Base-by-base conservation (phyloP, 2,113 vertebrate genomes). In the Pogona vitticeps region DNA sequence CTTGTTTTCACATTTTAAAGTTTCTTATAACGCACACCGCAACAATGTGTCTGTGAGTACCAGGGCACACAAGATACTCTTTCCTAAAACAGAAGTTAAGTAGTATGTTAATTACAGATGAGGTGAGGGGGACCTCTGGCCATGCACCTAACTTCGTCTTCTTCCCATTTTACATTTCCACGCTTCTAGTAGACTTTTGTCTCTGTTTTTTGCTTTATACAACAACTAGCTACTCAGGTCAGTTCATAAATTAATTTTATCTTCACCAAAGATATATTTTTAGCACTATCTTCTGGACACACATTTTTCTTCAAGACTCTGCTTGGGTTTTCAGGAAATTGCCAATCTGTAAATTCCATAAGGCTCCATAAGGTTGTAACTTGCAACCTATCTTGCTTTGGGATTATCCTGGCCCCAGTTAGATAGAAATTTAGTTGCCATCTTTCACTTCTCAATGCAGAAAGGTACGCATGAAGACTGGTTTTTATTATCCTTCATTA, bases 1-100 rank as follows among this genome's bases (percentile, higher is more conserved):
- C 59, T 56, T 80, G 79, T 7, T 82, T 13, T 84, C 36, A 63
- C 17, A 31, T 76, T 83, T 80, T 40, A 80, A 81, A 65, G 88
- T 14, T 10, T 75, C 71, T 33, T 40, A 26, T 1, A 72, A 2
- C 8, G 1, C 26, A 38, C 36, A 2, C 77, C 42, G 40, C 10
- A 65, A 21, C 2, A 82, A 26, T 10, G 15, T 26, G 28, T 21
- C 28, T 28, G 28, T 28, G 8, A 12, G 2, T 8, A 23, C 9
- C 23, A 46, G 73, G 42, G 42, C 40, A 40, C 72, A 73, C 6
- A 23, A 73, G 23, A 40, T 1, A 21, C 10, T 23, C 20, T 17
- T 23, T 23, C 18, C 18, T 40, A 73, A 73, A 73, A 23, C 36
- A 73, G 18, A 73, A 73, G 1, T 38, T 15, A 72, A 72, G 18